A percentile compares a stretch with the other conserved stretches of the same genome.
phyloP scores from a whole-genome alignment of 2,888 invertebrate genomes.

The Synergus japonicus region DNA sequence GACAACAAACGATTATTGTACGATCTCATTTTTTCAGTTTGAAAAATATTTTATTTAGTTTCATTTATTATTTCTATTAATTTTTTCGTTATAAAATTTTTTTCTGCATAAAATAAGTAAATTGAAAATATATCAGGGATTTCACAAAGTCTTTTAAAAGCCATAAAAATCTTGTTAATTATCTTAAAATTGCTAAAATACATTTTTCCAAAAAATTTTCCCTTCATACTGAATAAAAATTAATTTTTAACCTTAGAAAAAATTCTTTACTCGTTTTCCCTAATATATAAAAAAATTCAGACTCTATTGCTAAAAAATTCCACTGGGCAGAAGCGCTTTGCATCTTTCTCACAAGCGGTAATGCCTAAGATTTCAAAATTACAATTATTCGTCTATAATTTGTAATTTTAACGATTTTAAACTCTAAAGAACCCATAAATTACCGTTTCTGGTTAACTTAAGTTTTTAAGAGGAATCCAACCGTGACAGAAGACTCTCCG shows the following conservation, averaged over 20 bases:
- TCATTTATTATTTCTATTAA: background rate
- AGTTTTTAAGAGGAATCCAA: constrained; percentile 5
- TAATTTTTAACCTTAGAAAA: no score
- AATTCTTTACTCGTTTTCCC: background rate
- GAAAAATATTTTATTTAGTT: background rate
- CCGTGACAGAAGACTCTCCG: constrained; percentile 34
- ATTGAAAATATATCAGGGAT: no score
- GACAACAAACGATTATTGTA: background rate
- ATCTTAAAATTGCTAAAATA: no score
- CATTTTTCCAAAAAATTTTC: no score
- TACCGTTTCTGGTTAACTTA: background rate
- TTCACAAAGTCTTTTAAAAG: no score
- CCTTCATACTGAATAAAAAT: no score
- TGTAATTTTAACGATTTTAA: background rate
- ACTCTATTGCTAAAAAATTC: background rate
- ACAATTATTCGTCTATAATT: background rate
- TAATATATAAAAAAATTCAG: background rate
- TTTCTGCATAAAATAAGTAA: background rate
- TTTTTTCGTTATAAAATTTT: background rate
- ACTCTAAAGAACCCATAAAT: background rate
- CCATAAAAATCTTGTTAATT: no score
- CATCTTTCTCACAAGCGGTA: background rate
- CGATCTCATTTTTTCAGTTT: background rate
- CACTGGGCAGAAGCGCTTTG: background rate
- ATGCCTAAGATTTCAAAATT: background rate